Evolutionary conservation across 2,888 invertebrate genomes (phyloP).

Genomic region (Mongoloraphidia duomilia): DNA sequence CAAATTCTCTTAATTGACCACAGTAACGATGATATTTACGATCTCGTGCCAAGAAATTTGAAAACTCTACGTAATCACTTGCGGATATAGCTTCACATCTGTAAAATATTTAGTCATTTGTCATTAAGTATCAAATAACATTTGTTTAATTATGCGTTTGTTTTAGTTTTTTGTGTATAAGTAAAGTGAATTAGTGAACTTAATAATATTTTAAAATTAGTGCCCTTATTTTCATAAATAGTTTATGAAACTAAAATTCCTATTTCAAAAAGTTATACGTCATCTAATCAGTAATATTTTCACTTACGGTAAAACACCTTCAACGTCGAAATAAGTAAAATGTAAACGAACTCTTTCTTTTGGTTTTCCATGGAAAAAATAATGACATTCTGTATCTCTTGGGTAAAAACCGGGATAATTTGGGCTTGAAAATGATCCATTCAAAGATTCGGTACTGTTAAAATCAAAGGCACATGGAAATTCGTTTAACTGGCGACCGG

Average conservation of each 20-base stretch:
- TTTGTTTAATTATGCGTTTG: too few species aligned
- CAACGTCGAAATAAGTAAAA: constrained; percentile 86
- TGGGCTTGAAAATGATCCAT: constrained; percentile 74
- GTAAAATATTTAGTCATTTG: constrained; percentile 15
- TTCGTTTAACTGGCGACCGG: constrained; percentile 60
- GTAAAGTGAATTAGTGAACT: too few species aligned
- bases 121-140: too few species aligned
- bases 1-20: constrained; percentile 67
- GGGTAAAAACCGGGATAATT: constrained; percentile 87
- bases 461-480: constrained; percentile 79
- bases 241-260: too few species aligned
- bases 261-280: too few species aligned
- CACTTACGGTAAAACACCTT: constrained; percentile 86
- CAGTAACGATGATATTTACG: constrained; percentile 80
- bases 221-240: too few species aligned
- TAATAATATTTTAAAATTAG: too few species aligned
- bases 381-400: constrained; percentile 79
- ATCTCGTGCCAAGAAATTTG: constrained; percentile 84
- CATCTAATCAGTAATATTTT: background rate
- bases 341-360: constrained; percentile 69
- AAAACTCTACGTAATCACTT: constrained; percentile 93
- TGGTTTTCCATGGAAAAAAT: constrained; percentile 70
- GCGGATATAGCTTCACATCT: constrained; percentile 85
- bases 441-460: constrained; percentile 65
- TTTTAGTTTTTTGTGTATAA: too few species aligned